Conservation (phyloP, 2,113 vertebrate species). For the Alouatta palliata region DNA sequence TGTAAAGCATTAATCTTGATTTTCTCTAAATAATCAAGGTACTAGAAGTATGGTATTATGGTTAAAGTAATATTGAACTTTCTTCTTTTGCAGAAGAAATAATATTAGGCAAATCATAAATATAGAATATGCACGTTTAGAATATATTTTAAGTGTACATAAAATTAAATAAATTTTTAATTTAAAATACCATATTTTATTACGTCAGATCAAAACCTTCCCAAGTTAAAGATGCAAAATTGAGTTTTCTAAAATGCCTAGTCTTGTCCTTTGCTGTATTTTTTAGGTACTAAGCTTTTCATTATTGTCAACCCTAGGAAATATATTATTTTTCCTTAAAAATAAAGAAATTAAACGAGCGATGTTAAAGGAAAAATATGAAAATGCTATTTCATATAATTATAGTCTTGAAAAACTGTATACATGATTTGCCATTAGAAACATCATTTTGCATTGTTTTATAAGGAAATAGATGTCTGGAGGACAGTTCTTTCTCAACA, state of each 20-base stretch:
- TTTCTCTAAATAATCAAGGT: background rate
- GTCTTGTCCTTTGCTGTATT: background rate
- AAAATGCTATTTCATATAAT: slow-evolving; percentile 23
- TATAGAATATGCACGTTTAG: background rate
- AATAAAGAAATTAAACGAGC: slow-evolving; percentile 20
- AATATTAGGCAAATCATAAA: background rate
- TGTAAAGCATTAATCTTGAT: background rate
- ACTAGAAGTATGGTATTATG: background rate
- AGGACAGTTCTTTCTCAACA: slow-evolving; percentile 40
- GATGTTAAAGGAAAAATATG: background rate
- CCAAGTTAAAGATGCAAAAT: background rate
- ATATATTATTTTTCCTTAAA: slow-evolving; percentile 44
- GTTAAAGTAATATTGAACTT: background rate
- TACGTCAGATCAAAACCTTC: slow-evolving; percentile 2
- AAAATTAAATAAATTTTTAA: slow-evolving; percentile 16
- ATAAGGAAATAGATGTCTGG: slow-evolving; percentile 51
- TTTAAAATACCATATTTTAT: background rate
- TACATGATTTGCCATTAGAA: slow-evolving; percentile 12
- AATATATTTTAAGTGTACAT: background rate
- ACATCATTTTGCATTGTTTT: slow-evolving; percentile 50
- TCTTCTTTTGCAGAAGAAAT: background rate
- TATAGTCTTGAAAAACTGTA: background rate
- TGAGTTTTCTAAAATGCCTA: background rate
- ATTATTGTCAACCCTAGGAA: background rate
- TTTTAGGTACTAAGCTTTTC: background rate